These are phyloP conservation scores for Nanorana parkeri DNA, from an alignment of 2,113 vertebrate genomes.

Conservation along the genomic window DNA sequence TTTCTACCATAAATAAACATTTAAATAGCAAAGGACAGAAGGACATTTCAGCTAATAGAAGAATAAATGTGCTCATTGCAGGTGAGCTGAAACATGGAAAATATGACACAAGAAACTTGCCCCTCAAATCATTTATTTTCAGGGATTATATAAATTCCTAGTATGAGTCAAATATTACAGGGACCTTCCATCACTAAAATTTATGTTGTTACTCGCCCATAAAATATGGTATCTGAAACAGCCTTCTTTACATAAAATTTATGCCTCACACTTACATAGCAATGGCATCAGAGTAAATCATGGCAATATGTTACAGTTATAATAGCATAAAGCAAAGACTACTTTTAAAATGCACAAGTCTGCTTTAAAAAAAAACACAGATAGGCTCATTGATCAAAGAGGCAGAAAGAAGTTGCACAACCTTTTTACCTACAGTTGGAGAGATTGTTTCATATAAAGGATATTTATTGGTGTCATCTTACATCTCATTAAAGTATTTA, in stretches of 20 bases:
- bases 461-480: too few species aligned
- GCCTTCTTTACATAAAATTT: conserved; percentile 17
- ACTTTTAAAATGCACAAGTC: background rate
- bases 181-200: conserved; percentile 24
- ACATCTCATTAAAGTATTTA: too few species aligned
- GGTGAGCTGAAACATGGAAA: conserved; percentile 45
- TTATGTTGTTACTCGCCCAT: conserved; percentile 6
- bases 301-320: background rate
- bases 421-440: too few species aligned
- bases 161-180: conserved; percentile 19
- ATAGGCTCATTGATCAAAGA: background rate
- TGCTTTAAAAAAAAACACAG: background rate
- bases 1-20: conserved; percentile 15
- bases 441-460: too few species aligned
- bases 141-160: conserved; percentile 37
- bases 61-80: conserved; percentile 26
- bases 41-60: conserved; percentile 14
- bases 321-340: background rate
- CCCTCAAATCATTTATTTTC: conserved; percentile 33
- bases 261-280: conserved; percentile 6
- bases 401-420: too few species aligned
- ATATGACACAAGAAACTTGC: conserved; percentile 11
- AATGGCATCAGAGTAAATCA: conserved; percentile 36
- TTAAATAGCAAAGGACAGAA: background rate
- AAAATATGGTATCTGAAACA: conserved; percentile 19